Evolutionary conservation across 2,888 invertebrate genomes (phyloP).

Genomic region (Aphidius colemani): DNA sequence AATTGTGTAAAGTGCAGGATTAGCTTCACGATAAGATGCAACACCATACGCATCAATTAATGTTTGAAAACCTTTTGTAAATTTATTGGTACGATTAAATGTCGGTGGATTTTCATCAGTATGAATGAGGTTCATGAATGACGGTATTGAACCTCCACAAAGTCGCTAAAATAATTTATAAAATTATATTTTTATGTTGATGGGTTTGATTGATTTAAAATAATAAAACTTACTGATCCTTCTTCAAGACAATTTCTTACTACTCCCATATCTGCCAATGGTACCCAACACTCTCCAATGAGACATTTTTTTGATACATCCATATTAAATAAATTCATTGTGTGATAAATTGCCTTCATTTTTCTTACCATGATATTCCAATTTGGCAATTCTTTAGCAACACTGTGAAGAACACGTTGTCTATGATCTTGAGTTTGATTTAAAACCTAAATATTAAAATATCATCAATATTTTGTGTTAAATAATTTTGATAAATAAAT

Average conservation of each 20-base stretch:
- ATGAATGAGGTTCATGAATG: conserved; percentile 89
- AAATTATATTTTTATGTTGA: too few relatives aligned
- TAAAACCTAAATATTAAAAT: conserved; percentile 66
- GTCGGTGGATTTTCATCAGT: conserved; percentile 85
- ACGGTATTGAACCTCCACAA: conserved; percentile 86
- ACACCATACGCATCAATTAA: conserved; percentile 94
- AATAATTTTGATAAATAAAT: not conserved
- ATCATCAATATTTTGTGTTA: not conserved
- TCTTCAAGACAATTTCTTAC: conserved; percentile 80
- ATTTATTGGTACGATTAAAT: conserved; percentile 88
- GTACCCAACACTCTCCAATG: conserved; percentile 85
- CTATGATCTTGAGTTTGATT: conserved; percentile 89
- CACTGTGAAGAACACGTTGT: conserved; percentile 80
- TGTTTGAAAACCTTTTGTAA: conserved; percentile 90
- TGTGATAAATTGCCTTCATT: conserved; percentile 94
- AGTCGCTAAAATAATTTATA: conserved; percentile 62
- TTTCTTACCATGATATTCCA: conserved; percentile 87
- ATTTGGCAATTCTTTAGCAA: conserved; percentile 84
- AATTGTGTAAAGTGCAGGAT: conserved; percentile 79
- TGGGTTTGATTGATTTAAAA: too few relatives aligned
- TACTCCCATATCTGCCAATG: conserved; percentile 83
- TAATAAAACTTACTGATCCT: conserved; percentile 71
- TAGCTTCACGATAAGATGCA: conserved; percentile 89
- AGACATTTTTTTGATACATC: conserved; percentile 99
- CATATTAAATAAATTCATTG: conserved; percentile 91